phyloP scores from a whole-genome alignment of 2,797 vertebrate species.

The Ctenosaura bakeri region DNA sequence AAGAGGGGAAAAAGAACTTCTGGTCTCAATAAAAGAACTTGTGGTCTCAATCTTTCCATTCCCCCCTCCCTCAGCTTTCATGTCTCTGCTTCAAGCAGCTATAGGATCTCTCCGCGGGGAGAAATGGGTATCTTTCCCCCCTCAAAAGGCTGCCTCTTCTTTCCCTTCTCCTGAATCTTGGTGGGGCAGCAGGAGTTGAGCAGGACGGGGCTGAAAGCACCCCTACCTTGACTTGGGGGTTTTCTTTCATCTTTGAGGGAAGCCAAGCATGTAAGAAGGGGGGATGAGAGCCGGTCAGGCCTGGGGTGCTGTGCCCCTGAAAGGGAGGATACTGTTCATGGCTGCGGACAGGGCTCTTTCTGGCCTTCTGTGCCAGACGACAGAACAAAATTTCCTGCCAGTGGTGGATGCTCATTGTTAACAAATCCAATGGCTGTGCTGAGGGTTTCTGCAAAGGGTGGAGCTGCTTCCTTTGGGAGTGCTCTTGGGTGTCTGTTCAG shows the following conservation, averaged over 20 bases:
- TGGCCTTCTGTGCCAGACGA: no score
- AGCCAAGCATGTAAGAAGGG: not conserved
- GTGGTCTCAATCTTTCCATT: no score
- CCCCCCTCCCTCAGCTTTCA: no score
- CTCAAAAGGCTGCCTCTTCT: not conserved
- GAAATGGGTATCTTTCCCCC: not conserved
- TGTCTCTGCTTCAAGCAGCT: not conserved
- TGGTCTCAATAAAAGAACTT: no score
- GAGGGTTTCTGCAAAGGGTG: no score
- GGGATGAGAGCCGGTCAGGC: not conserved
- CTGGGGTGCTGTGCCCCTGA: not conserved
- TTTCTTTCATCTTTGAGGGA: not conserved
- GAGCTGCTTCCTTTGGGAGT: not conserved
- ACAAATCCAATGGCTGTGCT: no score
- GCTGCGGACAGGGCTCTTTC: no score
- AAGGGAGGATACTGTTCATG: no score
- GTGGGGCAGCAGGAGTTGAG: not conserved
- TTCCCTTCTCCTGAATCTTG: not conserved
- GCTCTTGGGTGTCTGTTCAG: no score
- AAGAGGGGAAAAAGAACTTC: no score
- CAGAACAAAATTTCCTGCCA: no score
- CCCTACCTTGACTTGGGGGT: not conserved
- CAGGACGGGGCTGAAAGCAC: not conserved
- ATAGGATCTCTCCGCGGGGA: not conserved
- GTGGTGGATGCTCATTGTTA: not conserved